Conservation (phyloP, 2,113 vertebrate species). For the Craseonycteris thonglongyai region DNA sequence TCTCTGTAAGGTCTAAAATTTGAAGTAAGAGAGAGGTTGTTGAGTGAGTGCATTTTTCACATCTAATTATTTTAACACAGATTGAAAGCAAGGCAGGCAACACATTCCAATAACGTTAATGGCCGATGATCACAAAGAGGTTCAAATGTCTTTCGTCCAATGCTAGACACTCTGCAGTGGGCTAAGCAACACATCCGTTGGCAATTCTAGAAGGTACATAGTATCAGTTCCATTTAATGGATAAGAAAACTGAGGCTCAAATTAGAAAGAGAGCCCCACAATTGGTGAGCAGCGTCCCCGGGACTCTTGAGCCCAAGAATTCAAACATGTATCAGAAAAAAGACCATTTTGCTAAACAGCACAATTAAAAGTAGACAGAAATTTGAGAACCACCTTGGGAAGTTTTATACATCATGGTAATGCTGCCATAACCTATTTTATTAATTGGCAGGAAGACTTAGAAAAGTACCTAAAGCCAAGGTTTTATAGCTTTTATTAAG, state of each 20-base stretch:
- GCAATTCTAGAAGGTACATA: not conserved
- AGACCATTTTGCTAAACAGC: not conserved
- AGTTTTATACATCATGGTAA: not conserved
- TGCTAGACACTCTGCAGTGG: not conserved
- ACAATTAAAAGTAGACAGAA: not conserved
- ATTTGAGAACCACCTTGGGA: not conserved
- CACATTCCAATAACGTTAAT: not conserved
- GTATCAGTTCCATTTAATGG: not conserved
- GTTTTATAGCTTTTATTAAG: not conserved
- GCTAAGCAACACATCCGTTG: accelerated
- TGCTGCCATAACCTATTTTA: not conserved
- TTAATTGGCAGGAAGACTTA: not conserved
- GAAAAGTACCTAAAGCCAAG: not conserved
- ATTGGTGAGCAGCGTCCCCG: not conserved
- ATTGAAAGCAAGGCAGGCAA: not conserved
- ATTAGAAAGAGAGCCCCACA: not conserved
- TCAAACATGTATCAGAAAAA: not conserved
- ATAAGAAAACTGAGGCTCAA: not conserved
- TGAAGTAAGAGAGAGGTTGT: not conserved
- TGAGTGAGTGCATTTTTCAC: too few species aligned
- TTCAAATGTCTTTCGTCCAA: not conserved
- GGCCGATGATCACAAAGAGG: not conserved
- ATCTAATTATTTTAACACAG: not conserved
- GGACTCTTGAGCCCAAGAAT: not conserved
- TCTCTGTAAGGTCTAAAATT: not conserved